These are phyloP conservation scores for Lepidocyrtinus sp. DNA, from an alignment of 2,888 invertebrate genomes.

Conservation along the genomic window DNA sequence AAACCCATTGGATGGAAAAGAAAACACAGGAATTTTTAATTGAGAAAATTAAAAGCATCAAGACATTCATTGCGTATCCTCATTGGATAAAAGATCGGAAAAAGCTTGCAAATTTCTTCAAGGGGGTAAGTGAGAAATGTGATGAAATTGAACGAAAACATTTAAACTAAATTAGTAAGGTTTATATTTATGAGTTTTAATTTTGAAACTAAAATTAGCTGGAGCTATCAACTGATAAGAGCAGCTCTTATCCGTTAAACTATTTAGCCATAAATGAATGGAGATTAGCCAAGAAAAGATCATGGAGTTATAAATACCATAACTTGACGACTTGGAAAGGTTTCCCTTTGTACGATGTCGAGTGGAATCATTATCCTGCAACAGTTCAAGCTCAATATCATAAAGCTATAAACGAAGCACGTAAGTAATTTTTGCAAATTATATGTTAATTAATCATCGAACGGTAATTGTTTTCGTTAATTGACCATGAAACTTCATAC, in stretches of 20 bases:
- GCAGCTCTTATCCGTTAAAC: conserved; percentile 33
- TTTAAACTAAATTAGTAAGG: not conserved
- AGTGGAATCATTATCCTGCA: conserved; percentile 36
- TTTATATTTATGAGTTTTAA: not conserved
- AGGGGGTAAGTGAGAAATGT: conserved; percentile 27
- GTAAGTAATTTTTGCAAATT: conserved; percentile 27
- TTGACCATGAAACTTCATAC: not conserved
- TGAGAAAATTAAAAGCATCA: conserved; percentile 41
- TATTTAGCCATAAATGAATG: conserved; percentile 26
- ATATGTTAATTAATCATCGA: not conserved
- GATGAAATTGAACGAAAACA: not conserved
- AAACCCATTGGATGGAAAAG: conserved; percentile 38
- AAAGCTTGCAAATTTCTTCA: conserved; percentile 23
- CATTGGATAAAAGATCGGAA: conserved; percentile 17
- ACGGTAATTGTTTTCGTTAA: not conserved
- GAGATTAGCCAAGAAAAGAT: conserved; percentile 19
- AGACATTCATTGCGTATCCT: conserved; percentile 21
- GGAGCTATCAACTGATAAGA: conserved; percentile 14
- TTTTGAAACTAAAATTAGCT: conserved; percentile 18
- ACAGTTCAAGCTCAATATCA: conserved; percentile 49
- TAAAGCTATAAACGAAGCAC: conserved; percentile 38
- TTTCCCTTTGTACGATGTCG: conserved; percentile 28
- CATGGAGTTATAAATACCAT: conserved; percentile 5
- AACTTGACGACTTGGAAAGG: not conserved
- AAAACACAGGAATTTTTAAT: conserved; percentile 29